Evolutionary conservation across 2,888 invertebrate genomes (phyloP).

Genomic region (Salpingus planirostris): DNA sequence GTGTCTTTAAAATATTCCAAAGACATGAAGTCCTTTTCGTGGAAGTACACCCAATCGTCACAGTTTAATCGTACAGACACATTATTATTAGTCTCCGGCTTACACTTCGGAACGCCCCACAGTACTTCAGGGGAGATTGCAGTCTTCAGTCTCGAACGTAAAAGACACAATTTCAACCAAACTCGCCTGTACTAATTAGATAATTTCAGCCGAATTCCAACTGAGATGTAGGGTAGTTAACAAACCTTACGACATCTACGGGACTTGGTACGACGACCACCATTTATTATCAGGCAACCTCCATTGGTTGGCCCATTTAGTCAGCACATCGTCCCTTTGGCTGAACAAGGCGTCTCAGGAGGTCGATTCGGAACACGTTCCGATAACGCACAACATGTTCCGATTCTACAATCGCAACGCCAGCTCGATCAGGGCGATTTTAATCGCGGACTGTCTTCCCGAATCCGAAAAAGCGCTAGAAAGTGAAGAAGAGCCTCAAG

Average conservation of each 20-base stretch:
- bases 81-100: slow-evolving; percentile 72
- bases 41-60: slow-evolving; percentile 82
- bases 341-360: slow-evolving; percentile 77
- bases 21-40: slow-evolving; percentile 71
- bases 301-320: slow-evolving; percentile 68
- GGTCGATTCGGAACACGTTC: slow-evolving; percentile 66
- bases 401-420: slow-evolving; percentile 71
- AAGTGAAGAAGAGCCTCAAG: slow-evolving; percentile 13
- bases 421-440: slow-evolving; percentile 66
- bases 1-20: slow-evolving; percentile 58
- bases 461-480: slow-evolving; percentile 36
- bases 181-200: background rate
- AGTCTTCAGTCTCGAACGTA: slow-evolving; percentile 56
- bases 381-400: slow-evolving; percentile 63
- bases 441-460: slow-evolving; percentile 63
- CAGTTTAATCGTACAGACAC: slow-evolving; percentile 78
- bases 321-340: slow-evolving; percentile 67
- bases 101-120: slow-evolving; percentile 67
- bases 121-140: slow-evolving; percentile 81
- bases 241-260: slow-evolving; percentile 81
- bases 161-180: slow-evolving; percentile 1
- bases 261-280: slow-evolving; percentile 80
- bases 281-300: slow-evolving; percentile 73
- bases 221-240: slow-evolving; percentile 63
- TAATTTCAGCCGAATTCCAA: slow-evolving; percentile 53